Percentiles rank a stretch among this genome's conserved stretches.
Conservation (phyloP, 2,113 vertebrate genomes). For the Apteryx mantelli region DNA sequence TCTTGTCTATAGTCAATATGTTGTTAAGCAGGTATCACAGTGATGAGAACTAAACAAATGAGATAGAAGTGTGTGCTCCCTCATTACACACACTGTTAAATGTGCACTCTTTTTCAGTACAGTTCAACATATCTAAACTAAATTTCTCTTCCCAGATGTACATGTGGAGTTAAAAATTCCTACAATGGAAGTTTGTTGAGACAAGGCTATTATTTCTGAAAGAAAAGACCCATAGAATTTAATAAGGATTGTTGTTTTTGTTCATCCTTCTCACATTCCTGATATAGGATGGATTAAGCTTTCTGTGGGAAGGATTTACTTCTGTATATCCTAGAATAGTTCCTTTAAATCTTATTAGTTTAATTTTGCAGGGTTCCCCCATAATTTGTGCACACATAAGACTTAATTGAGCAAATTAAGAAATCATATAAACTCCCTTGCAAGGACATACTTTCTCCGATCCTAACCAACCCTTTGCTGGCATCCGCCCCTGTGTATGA, state of each 20-base stretch:
- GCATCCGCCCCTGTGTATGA: neutral
- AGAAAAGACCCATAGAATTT: neutral
- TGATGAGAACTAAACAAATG: neutral
- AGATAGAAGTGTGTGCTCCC: neutral
- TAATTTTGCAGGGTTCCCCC: neutral
- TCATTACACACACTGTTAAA: neutral
- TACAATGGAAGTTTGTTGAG: neutral
- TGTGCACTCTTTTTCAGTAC: neutral
- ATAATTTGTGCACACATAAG: neutral
- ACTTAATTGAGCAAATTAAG: neutral
- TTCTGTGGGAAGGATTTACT: neutral
- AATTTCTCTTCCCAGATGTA: neutral
- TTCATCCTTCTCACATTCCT: neutral
- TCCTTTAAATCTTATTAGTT: neutral
- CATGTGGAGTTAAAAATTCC: neutral
- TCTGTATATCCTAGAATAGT: neutral
- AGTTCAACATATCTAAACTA: neutral
- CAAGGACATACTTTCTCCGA: conserved; percentile 18
- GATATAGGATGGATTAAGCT: neutral
- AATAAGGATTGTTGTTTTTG: neutral
- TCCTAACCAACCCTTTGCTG: neutral
- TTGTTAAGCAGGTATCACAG: neutral
- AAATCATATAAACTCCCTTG: neutral
- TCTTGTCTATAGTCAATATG: neutral
- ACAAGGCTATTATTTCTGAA: neutral